phyloP scores from a whole-genome alignment of 2,113 vertebrate species.

The Pachypanchax playfairii region DNA sequence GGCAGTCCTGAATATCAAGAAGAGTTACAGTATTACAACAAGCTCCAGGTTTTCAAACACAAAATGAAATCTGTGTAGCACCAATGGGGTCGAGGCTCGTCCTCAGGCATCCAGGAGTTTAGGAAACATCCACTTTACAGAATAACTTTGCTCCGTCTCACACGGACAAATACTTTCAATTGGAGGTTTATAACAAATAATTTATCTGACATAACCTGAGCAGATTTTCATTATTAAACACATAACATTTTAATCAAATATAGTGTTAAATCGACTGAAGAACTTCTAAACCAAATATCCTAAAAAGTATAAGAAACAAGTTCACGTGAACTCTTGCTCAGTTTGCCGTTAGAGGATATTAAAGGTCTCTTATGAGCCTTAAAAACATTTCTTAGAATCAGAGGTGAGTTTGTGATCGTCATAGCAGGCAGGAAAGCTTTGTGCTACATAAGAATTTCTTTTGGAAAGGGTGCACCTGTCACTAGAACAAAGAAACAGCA shows the following conservation, averaged over 20 bases:
- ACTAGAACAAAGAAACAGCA: not conserved
- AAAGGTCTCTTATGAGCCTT: not conserved
- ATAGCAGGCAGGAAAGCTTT: not conserved
- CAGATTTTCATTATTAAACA: no score
- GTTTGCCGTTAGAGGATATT: not conserved
- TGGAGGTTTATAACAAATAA: no score
- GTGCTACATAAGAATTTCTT: not conserved
- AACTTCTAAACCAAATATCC: not conserved
- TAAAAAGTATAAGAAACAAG: not conserved
- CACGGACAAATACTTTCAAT: no score
- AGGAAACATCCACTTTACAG: no score
- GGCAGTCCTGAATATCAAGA: conserved; percentile 83
- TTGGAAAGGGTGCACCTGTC: not conserved
- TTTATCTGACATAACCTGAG: no score
- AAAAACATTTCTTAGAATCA: not conserved
- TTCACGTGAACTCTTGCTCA: not conserved
- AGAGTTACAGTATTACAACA: not conserved
- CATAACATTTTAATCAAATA: no score
- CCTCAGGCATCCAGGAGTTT: no score
- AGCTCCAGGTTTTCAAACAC: no score
- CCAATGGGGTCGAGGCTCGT: no score
- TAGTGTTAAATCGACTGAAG: no score
- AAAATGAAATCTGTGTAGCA: no score
- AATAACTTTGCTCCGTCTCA: no score
- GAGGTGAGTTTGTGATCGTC: not conserved